These are phyloP conservation scores for Microchrysa polita DNA, from an alignment of 2,888 invertebrate genomes.

Conservation along the genomic window DNA sequence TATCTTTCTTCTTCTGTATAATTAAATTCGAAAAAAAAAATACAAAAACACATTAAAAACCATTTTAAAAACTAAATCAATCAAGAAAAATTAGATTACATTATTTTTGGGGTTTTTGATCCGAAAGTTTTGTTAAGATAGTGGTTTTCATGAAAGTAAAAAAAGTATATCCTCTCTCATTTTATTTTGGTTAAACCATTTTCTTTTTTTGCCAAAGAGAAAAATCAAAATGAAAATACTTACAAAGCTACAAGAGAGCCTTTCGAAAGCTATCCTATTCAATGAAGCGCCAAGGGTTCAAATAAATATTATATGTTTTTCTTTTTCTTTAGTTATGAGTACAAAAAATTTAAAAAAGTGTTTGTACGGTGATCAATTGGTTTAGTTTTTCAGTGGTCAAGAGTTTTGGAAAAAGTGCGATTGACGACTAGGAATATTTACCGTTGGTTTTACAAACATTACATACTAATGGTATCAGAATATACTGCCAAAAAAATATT, in stretches of 20 bases:
- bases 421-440: no score
- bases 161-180: conserved; percentile 6
- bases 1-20: conserved; percentile 69
- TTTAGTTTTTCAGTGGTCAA: neutral
- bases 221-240: conserved; percentile 61
- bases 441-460: no score
- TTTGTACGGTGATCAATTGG: neutral
- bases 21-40: conserved; percentile 53
- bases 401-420: conserved; percentile 10
- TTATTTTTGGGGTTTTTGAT: conserved; percentile 1
- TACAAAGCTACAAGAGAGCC: conserved; percentile 65
- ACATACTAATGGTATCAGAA: no score
- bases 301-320: conserved; percentile 80
- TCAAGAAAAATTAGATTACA: conserved; percentile 17
- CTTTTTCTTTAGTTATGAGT: conserved; percentile 65
- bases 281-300: conserved; percentile 68
- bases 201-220: conserved; percentile 39
- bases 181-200: neutral
- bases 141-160: conserved; percentile 5
- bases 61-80: conserved; percentile 15
- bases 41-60: conserved; percentile 52
- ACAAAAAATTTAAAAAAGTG: neutral
- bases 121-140: neutral
- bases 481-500: no score
- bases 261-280: conserved; percentile 65